These are phyloP conservation scores for Odontamblyopus rebecca DNA, from an alignment of 2,797 vertebrate genomes.

Conservation along the genomic window DNA sequence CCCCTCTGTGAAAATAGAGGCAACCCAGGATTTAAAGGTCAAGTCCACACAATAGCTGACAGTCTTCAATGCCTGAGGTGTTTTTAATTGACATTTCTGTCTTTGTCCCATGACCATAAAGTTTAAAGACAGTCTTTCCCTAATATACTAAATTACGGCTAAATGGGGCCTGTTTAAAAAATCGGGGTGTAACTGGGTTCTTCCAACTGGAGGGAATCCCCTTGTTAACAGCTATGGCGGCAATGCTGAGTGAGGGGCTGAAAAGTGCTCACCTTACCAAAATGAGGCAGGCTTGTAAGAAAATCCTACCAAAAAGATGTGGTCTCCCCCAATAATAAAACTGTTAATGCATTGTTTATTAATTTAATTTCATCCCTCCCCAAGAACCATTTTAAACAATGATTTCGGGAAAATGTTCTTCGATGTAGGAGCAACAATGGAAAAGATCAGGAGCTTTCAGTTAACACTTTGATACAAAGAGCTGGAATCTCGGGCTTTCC, in stretches of 20 bases:
- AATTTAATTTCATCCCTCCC: constrained; percentile 94
- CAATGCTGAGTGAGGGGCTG: constrained; percentile 57
- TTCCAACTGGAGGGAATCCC: constrained; percentile 71
- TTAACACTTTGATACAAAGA: constrained; percentile 87
- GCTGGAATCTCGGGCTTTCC: constrained; percentile 90
- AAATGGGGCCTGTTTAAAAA: constrained; percentile 71
- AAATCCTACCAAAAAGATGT: constrained; percentile 85
- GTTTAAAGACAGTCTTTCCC: constrained; percentile 48
- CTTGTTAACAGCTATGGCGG: constrained; percentile 64
- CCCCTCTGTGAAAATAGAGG: constrained; percentile 74
- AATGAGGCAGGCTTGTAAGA: constrained; percentile 79
- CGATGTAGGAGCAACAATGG: constrained; percentile 87
- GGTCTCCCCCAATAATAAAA: constrained; percentile 82
- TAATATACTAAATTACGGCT: constrained; percentile 75
- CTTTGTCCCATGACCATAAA: constrained; percentile 72
- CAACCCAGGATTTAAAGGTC: constrained; percentile 83
- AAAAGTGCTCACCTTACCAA: constrained; percentile 74
- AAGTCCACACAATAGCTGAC: constrained; percentile 76
- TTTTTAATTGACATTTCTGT: constrained; percentile 82
- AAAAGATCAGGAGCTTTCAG: constrained; percentile 87
- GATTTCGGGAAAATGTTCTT: constrained; percentile 93
- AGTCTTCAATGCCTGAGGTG: constrained; percentile 71
- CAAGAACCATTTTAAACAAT: constrained; percentile 98
- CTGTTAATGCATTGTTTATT: constrained; percentile 90
- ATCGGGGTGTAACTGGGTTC: constrained; percentile 70